Evolutionary conservation across 1,140 invertebrate species (phyloP), one percentile per base, ranked within the genome.

Genomic region (Drosophila baimaii): DNA sequence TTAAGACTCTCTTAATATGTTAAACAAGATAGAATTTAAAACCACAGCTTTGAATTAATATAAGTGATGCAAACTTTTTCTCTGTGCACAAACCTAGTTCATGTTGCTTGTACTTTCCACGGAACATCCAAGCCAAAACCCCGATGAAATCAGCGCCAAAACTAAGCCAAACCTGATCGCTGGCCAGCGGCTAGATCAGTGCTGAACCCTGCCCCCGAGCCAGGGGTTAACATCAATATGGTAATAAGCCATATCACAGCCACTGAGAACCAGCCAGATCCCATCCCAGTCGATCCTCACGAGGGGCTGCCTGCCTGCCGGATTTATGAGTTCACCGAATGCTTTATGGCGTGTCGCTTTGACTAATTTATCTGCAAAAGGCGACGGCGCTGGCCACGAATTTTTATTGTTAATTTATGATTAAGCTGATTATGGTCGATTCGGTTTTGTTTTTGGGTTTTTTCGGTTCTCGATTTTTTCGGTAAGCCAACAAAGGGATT

Each of bases 331-430:
- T 89, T 86, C 89, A 89, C 51, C 73, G 57, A 85, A 91, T 91
- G 89, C 89, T 91, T 91, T 91, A 91, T 91, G 89, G 84, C 74
- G 89, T 91, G 89, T 91, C 81, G 81, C 66, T 86, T 89, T 91
- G 89, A 91, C 89, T 91, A 91, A 91, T 91, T 91, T 91, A 89
- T 90, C 74, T 90, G 77, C 61, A 66, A 66, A 81, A 73, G 74
- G 54, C 73, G 74, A 62, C 63, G 65, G 76, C 63, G 54, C 52
- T 78, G 75, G 54, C 75, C 79, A 88, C 79, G 71, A 65, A 83
- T 74, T 86, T 54, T 89, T 80, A 83, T 89, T 74, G 74, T 89
- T 89, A 84, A 89, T 89, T 89, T 89, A 89, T 89, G 81, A 84
- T 89, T 79, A 78, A 84, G 73, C 80, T 65, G 84, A 89, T 88